Conservation (phyloP, 2,888 invertebrate genomes). For the Ganaspis brasiliensis region DNA sequence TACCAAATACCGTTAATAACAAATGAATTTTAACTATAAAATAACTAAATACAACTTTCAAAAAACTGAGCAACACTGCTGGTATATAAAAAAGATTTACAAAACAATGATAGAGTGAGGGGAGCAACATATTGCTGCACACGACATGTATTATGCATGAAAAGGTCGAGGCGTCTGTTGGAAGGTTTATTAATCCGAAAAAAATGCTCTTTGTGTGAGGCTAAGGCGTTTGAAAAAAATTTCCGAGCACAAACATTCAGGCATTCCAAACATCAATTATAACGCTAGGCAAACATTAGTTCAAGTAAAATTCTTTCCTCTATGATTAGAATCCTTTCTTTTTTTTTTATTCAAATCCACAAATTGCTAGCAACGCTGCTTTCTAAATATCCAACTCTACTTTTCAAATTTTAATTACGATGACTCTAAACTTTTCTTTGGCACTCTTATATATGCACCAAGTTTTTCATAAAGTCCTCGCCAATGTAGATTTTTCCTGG, state of each 20-base stretch:
- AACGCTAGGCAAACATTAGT: neutral
- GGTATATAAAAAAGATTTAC: slow-evolving; percentile 72
- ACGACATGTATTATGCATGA: slow-evolving; percentile 78
- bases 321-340: neutral
- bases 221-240: neutral
- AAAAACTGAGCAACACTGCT: neutral
- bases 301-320: neutral
- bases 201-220: slow-evolving; percentile 62
- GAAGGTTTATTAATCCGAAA: slow-evolving; percentile 75
- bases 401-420: neutral
- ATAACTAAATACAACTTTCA: neutral
- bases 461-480: too few relatives aligned
- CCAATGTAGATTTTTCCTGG: neutral
- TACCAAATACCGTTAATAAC: neutral
- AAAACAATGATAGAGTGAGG: slow-evolving; percentile 69
- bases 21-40: neutral
- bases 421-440: too few relatives aligned
- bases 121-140: slow-evolving; percentile 76
- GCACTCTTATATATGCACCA: too few relatives aligned
- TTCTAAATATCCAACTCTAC: too few relatives aligned
- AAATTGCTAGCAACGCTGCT: neutral
- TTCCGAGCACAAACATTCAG: neutral
- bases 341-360: neutral
- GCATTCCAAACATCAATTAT: neutral
- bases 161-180: slow-evolving; percentile 62